Evolutionary conservation across 2,113 vertebrate species (phyloP), one percentile per base, ranked within the genome.

Genomic region (Eonycteris spelaea): DNA sequence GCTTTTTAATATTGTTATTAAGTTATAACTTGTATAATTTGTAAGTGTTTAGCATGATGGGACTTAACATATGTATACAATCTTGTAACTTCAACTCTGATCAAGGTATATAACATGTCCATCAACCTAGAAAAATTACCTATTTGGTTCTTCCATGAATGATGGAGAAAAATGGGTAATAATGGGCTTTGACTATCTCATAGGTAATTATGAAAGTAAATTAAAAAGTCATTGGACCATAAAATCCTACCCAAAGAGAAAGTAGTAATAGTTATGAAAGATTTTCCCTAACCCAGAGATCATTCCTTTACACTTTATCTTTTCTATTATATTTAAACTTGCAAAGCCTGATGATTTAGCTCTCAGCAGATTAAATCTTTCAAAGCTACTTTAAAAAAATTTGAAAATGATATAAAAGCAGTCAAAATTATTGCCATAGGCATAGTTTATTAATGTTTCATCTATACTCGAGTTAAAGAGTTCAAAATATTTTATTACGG

Each of bases 131-230:
- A 57, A 94, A 68, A 92, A 2, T 59, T 63, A 55, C 9, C 0
- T 70, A 22, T 90, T 84, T 93, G 74, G 7, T 40, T 86, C 86
- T 92, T 95, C 19, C 26, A 91, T 86, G 18, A 96, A 71, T 5
- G 14, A 68, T 28, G 61, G 33, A 92, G 43, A 94, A 51, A 70
- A 70, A 71, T 71, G n/a, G 3, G 11, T 40, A 38, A 59, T 75
- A n/a, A 43, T n/a, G 9, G 15, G 6, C 13, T 87, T 82, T 75
- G 26, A 7, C 28, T 22, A 87, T 16, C 13, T 79, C 5, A 0
- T 43, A 92, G 24, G 7, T 18, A 92, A 67, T 38, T 86, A 35
- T 83, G 30, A 83, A 86, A 51, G 26, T 71, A 89, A 78, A 9
- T 84, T 71, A 48, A 95, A 78, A 74, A n/a, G 13, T 74, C 78